Base-by-base conservation (phyloP, 2,888 invertebrate genomes). In the Brassicogethes aeneus region DNA sequence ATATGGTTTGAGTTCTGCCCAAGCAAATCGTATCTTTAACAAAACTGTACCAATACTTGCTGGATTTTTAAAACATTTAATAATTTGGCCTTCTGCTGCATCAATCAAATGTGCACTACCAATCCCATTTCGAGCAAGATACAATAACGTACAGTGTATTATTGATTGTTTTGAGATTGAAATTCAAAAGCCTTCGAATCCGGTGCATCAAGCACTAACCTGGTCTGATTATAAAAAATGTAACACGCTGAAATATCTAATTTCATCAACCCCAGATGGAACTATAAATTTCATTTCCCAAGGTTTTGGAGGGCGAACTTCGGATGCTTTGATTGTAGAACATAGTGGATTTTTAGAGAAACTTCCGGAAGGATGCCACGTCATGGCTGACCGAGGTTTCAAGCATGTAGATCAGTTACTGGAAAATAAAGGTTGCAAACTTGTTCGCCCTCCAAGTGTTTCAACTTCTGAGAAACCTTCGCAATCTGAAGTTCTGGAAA, bases 211-310 rank as follows among this genome's bases (percentile, higher is more conserved):
- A n/a, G n/a, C n/a, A n/a, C n/a, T n/a, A n/a, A n/a, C n/a, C n/a
- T n/a, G n/a, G n/a, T 23, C 10, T 23, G 52, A 56, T 3, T 59
- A 57, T 40, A 57, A 57, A 47, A 50, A 55, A 31, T 41, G 46
- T 16, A 57, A 59, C 45, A 55, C 57, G 2, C 15, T 56, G 15
- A 59, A 60, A 44, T 59, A 53, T 54, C 48, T 57, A 32, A 51
- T 57, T 33, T 52, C 53, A 3, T 48, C 41, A 17, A 51, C 52
- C 7, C 52, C 52, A 17, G 40, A 51, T 44, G 54, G 54, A 2
- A 31, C 53, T 12, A 42, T 53, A 2, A 54, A 46, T 44, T 55
- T 45, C 45, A 47, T 56, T 35, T 56, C 55, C 3, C 16, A 17
- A 15, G 46, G 23, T 29, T 51, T 36, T 48, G 53, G 51, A 34